These are phyloP conservation scores for Philonicus albiceps DNA, from an alignment of 2,888 invertebrate species.

Conservation along the genomic window DNA sequence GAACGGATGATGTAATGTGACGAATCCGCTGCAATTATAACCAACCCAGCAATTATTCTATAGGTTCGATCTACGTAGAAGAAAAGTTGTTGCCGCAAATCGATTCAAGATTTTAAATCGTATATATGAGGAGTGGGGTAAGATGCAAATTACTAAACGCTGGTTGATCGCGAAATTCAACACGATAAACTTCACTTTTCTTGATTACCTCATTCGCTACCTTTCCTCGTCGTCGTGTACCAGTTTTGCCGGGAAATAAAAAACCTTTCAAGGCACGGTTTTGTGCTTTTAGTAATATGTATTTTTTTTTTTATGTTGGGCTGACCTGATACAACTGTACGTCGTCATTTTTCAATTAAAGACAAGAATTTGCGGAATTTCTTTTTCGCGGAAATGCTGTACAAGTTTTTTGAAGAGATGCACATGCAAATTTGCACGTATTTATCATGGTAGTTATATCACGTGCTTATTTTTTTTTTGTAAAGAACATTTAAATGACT, in stretches of 20 bases:
- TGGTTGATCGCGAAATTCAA: not conserved
- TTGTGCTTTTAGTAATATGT: not conserved
- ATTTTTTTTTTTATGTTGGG: not conserved
- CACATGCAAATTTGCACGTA: not conserved
- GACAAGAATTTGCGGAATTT: not conserved
- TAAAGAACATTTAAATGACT: not conserved
- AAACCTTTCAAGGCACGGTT: not conserved
- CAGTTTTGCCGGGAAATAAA: not conserved
- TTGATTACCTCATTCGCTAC: not conserved
- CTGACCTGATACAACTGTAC: not conserved
- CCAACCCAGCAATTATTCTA: not conserved
- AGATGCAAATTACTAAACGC: conserved; percentile 4
- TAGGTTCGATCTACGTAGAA: not conserved
- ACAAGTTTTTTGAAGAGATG: not conserved
- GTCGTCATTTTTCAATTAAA: not conserved
- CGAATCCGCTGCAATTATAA: not conserved
- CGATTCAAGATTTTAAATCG: not conserved
- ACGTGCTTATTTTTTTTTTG: not conserved
- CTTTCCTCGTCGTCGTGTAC: conserved; percentile 2
- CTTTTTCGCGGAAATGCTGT: not conserved
- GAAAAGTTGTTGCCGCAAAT: not conserved
- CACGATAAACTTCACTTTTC: conserved; percentile 9
- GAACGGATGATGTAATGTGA: not conserved
- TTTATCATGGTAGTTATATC: not conserved
- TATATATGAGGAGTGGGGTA: not conserved